phyloP scores from a whole-genome alignment of 2,797 vertebrate genomes.

The Girardinus metallicus region DNA sequence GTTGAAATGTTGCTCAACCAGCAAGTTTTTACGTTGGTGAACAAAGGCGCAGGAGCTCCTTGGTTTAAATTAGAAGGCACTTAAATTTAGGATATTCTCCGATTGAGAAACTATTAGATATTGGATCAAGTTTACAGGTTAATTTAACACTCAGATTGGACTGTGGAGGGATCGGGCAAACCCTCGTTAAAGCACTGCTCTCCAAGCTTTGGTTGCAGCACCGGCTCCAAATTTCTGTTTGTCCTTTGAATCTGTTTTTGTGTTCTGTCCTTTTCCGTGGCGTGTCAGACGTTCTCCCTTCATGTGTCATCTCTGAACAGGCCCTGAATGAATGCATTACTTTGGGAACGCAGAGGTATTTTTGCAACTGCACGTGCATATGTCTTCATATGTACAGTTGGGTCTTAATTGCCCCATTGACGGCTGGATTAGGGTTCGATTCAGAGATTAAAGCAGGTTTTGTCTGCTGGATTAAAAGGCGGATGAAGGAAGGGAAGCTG shows the following conservation, averaged over 20 bases:
- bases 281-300: conserved; percentile 9
- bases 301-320: conserved; percentile 49
- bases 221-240: conserved; percentile 70
- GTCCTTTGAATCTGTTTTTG: conserved; percentile 39
- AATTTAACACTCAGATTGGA: conserved; percentile 36
- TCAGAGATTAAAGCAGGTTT: conserved; percentile 5
- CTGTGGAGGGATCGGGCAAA: conserved; percentile 1
- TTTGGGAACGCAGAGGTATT: not conserved
- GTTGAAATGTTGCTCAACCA: conserved; percentile 91
- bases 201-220: conserved; percentile 83
- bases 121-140: conserved; percentile 43
- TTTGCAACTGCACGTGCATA: conserved; percentile 28
- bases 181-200: conserved; percentile 74
- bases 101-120: conserved; percentile 42
- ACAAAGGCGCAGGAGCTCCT: conserved; percentile 56
- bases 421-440: conserved; percentile 29
- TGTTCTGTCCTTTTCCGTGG: conserved; percentile 16
- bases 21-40: conserved; percentile 89
- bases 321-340: conserved; percentile 48
- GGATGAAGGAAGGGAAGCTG: conserved; percentile 19
- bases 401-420: conserved; percentile 39
- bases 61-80: conserved; percentile 75
- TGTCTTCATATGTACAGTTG: conserved; percentile 52
- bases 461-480: not conserved
- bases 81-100: conserved; percentile 69